These are phyloP conservation scores for Ormyrus pomaceus DNA, from an alignment of 2,888 invertebrate species.

Conservation along the genomic window DNA sequence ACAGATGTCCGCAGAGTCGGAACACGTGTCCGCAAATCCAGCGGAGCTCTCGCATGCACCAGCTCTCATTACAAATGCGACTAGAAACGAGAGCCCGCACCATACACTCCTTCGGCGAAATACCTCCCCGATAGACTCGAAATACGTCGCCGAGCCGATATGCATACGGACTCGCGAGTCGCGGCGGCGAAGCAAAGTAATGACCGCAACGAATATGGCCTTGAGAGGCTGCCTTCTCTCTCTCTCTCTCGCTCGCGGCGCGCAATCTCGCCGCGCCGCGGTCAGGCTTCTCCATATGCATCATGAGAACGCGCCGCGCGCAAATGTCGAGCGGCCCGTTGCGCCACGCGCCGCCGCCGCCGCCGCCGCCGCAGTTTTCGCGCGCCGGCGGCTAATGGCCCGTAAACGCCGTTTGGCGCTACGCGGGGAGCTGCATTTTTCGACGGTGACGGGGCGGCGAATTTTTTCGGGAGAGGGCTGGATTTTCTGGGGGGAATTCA, in stretches of 20 bases:
- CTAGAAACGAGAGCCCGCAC: not conserved
- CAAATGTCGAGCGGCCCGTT: conserved; percentile 9
- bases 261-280: not conserved
- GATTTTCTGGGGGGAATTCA: not conserved
- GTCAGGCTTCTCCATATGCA: conserved; percentile 14
- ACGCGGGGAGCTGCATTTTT: not conserved
- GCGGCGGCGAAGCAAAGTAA: conserved; percentile 29
- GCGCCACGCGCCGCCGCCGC: not conserved
- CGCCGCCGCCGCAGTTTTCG: not conserved
- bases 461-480: not conserved
- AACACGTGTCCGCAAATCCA: no score
- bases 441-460: not conserved
- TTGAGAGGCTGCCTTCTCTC: conserved; percentile 41
- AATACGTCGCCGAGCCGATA: not conserved
- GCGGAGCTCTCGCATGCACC: no score
- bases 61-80: no score
- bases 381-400: conserved; percentile 20
- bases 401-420: conserved; percentile 22
- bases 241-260: conserved; percentile 20
- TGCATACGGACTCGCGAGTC: not conserved
- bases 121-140: not conserved
- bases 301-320: conserved; percentile 11
- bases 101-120: not conserved
- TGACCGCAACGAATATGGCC: conserved; percentile 36
- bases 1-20: no score